These are phyloP conservation scores for Alviniconcha marisindica DNA, from an alignment of 1,140 invertebrate genomes.

Conservation along the genomic window DNA sequence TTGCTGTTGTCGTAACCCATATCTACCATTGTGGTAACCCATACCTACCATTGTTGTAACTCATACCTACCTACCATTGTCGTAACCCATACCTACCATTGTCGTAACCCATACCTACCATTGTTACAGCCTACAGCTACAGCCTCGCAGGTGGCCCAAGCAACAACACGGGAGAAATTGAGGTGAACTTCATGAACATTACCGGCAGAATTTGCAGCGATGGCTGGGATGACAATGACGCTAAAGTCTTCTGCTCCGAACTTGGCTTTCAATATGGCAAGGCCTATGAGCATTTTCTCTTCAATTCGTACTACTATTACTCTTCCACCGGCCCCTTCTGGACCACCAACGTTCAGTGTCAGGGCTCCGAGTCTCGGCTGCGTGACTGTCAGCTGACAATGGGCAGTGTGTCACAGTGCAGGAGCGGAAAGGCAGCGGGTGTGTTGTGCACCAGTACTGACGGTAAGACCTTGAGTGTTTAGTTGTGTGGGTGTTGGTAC, in stretches of 20 bases:
- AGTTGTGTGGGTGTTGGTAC: too few species aligned
- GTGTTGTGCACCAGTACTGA: conserved; percentile 13
- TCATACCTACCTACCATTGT: too few species aligned
- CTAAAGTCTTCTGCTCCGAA: conserved; percentile 61
- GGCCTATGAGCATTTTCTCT: conserved; percentile 61
- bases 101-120: too few species aligned
- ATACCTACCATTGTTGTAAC: too few species aligned
- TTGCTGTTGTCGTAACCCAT: too few species aligned
- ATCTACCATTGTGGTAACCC: too few species aligned
- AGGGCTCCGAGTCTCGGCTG: conserved; percentile 4
- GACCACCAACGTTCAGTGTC: conserved; percentile 46
- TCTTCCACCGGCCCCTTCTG: conserved; percentile 58
- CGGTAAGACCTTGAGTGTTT: too few species aligned
- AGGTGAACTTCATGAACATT: conserved; percentile 52
- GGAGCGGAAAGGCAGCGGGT: neutral
- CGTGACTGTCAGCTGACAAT: neutral
- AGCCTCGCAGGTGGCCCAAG: conserved; percentile 21
- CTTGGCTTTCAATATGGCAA: conserved; percentile 55
- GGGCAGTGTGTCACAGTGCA: neutral
- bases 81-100: too few species aligned
- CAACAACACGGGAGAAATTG: conserved; percentile 55
- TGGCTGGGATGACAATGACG: conserved; percentile 70
- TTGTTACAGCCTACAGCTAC: conserved; percentile 12
- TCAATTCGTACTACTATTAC: conserved; percentile 41
- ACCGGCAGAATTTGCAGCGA: conserved; percentile 64